Percentiles rank a stretch among this genome's conserved stretches.
phyloP scores from a whole-genome alignment of 2,797 vertebrate genomes.

The Melanotaenia pygmaea region DNA sequence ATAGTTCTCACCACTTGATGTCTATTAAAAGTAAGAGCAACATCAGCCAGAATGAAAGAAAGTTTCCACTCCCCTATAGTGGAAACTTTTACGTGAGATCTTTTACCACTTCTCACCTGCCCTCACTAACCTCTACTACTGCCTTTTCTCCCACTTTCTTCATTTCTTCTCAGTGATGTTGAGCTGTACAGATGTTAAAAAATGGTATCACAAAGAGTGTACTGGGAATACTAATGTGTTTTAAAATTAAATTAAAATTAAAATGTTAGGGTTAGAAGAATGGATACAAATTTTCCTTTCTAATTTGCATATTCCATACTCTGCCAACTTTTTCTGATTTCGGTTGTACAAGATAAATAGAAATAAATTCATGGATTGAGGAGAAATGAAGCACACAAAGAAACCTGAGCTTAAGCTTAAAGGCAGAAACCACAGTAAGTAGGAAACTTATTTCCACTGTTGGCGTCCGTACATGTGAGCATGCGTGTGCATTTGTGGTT shows the following conservation, averaged over 20 bases:
- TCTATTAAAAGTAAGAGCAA: slow-evolving; percentile 67
- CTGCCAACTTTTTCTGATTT: not conserved
- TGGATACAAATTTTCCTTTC: not conserved
- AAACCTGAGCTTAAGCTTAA: slow-evolving; percentile 37
- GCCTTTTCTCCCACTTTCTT: slow-evolving; percentile 24
- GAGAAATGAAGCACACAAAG: slow-evolving; percentile 28
- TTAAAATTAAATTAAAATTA: too few species aligned
- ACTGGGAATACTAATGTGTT: not conserved
- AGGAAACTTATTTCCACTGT: slow-evolving; percentile 68
- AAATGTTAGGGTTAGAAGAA: not conserved
- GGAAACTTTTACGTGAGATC: slow-evolving; percentile 66
- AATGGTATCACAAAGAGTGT: not conserved
- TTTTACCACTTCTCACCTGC: slow-evolving; percentile 67
- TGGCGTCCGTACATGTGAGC: slow-evolving; percentile 44
- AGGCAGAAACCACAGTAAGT: slow-evolving; percentile 57
- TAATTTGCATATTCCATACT: not conserved
- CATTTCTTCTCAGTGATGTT: slow-evolving; percentile 7
- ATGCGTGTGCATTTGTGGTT: slow-evolving; percentile 67
- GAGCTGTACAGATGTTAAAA: slow-evolving; percentile 10
- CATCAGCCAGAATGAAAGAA: slow-evolving; percentile 43
- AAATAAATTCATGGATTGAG: slow-evolving; percentile 28
- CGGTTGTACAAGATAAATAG: not conserved
- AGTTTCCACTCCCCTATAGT: slow-evolving; percentile 65
- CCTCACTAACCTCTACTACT: slow-evolving; percentile 28
- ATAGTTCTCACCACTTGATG: slow-evolving; percentile 67